These are phyloP conservation scores for Teleogryllus occipitalis DNA, from an alignment of 1,140 invertebrate genomes.

Conservation along the genomic window DNA sequence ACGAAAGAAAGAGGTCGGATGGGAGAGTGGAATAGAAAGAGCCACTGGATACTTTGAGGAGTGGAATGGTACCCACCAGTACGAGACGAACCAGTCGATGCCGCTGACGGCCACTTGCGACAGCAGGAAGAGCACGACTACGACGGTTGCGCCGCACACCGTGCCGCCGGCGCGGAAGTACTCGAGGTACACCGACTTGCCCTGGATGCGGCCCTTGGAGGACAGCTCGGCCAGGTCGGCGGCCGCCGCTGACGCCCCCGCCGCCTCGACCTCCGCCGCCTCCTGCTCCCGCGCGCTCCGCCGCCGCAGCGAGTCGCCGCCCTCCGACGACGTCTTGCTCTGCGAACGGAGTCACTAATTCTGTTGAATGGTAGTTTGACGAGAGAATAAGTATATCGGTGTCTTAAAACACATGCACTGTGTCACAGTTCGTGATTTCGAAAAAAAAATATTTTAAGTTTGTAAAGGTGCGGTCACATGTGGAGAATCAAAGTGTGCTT, in stretches of 20 bases:
- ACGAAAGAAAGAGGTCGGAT: slow-evolving; percentile 31
- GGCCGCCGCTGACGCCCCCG: slow-evolving; percentile 33
- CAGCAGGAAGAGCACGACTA: slow-evolving; percentile 51
- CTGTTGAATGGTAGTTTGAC: too few relatives aligned
- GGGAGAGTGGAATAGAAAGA: too few relatives aligned
- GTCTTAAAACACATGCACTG: too few relatives aligned
- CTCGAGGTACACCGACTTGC: slow-evolving; percentile 42
- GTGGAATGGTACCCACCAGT: slow-evolving; percentile 43
- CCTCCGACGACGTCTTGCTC: background rate
- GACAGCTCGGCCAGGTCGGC: slow-evolving; percentile 32
- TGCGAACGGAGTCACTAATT: background rate
- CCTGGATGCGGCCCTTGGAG: slow-evolving; percentile 44
- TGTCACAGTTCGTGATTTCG: too few relatives aligned
- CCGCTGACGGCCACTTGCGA: slow-evolving; percentile 60
- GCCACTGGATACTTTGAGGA: too few relatives aligned
- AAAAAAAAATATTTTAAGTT: too few relatives aligned
- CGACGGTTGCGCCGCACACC: slow-evolving; percentile 43
- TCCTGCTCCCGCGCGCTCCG: slow-evolving; percentile 34
- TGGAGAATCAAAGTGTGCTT: too few relatives aligned
- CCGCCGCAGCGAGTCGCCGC: slow-evolving; percentile 19
- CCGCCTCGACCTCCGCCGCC: slow-evolving; percentile 24
- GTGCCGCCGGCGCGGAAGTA: slow-evolving; percentile 65
- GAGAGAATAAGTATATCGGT: too few relatives aligned
- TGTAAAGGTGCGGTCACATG: too few relatives aligned
- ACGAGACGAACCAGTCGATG: slow-evolving; percentile 71